Evolutionary conservation across 2,888 invertebrate genomes (phyloP).

Genomic region (Orthonevra nobilis): DNA sequence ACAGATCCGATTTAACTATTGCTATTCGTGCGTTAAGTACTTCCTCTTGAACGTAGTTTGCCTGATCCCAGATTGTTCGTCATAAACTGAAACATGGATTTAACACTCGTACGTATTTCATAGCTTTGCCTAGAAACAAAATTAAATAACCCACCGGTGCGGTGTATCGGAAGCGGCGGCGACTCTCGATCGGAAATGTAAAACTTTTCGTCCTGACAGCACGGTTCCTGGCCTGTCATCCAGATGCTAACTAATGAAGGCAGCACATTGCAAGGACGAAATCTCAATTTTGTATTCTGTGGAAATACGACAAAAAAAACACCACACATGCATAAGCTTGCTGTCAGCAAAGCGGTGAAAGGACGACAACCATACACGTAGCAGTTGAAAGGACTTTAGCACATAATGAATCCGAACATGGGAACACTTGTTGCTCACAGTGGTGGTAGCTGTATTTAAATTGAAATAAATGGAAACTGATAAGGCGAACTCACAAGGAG

Average conservation of each 20-base stretch:
- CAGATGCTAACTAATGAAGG: too few relatives aligned
- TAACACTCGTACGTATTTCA: too few relatives aligned
- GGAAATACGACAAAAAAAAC: too few relatives aligned
- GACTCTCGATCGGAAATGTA: too few relatives aligned
- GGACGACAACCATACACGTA: slow-evolving; percentile 8
- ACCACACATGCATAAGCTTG: slow-evolving; percentile 13
- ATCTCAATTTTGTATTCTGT: too few relatives aligned
- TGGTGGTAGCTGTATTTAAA: slow-evolving; percentile 14
- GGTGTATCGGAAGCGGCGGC: not conserved
- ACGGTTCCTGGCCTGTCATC: too few relatives aligned
- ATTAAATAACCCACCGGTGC: too few relatives aligned
- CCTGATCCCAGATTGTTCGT: slow-evolving; percentile 25
- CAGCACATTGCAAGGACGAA: too few relatives aligned
- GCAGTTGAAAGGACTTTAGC: slow-evolving; percentile 35
- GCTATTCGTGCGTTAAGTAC: not conserved
- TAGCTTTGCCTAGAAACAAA: too few relatives aligned
- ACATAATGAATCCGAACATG: slow-evolving; percentile 32
- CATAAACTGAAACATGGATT: too few relatives aligned
- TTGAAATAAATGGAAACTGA: slow-evolving; percentile 50
- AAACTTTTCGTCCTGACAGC: too few relatives aligned
- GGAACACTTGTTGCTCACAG: slow-evolving; percentile 47
- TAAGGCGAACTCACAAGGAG: slow-evolving; percentile 5
- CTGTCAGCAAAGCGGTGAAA: slow-evolving; percentile 18
- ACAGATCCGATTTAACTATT: slow-evolving; percentile 51
- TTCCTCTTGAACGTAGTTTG: slow-evolving; percentile 20